Conservation (phyloP, 2,797 vertebrate species). For the Chiloscyllium punctatum region DNA sequence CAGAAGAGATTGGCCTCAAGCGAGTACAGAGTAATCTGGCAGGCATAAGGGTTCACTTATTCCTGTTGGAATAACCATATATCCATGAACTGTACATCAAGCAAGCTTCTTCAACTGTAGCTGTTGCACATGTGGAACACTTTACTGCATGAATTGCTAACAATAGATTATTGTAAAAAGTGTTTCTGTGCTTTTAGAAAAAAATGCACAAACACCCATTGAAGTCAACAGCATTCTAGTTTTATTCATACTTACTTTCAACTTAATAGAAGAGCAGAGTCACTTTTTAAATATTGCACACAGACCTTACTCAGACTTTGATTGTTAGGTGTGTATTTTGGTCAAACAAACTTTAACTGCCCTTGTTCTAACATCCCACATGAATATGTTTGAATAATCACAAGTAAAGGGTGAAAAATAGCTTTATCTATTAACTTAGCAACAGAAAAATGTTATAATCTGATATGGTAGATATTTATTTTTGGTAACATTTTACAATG, state of each 20-base stretch:
- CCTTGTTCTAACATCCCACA: background rate
- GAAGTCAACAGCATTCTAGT: background rate
- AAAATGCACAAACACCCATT: background rate
- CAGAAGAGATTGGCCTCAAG: background rate
- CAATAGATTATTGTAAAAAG: background rate
- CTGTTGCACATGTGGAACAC: background rate
- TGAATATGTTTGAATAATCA: background rate
- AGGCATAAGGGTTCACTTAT: background rate
- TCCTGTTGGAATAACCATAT: background rate
- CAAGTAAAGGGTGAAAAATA: background rate
- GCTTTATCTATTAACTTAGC: slow-evolving; percentile 3
- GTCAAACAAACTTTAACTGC: background rate
- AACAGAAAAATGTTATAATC: background rate
- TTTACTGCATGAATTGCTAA: background rate
- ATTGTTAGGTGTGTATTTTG: background rate
- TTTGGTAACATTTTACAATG: background rate
- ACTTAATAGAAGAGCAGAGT: background rate
- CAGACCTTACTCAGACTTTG: background rate
- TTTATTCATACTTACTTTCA: background rate
- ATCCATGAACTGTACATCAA: background rate
- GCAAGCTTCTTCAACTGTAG: background rate
- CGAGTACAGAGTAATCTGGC: background rate
- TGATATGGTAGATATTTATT: background rate
- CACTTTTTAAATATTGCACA: background rate
- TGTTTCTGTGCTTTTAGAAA: background rate